Percentiles rank a stretch among this genome's conserved stretches.
Conservation (phyloP, 2,888 invertebrate species). For the Luperina testacea region DNA sequence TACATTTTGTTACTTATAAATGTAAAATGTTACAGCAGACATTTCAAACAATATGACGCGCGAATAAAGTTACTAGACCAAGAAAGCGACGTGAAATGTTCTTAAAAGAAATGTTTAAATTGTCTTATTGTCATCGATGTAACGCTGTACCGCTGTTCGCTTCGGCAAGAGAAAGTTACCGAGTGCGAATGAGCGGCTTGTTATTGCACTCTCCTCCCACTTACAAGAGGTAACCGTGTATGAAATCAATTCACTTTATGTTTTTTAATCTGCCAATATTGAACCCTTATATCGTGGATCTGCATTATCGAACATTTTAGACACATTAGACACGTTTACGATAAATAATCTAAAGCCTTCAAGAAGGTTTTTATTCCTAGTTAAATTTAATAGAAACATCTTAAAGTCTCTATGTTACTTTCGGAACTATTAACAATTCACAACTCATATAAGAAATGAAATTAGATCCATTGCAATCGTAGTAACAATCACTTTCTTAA, state of each 20-base stretch:
- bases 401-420: conserved; percentile 21
- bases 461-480: conserved; percentile 8
- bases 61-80: conserved; percentile 28
- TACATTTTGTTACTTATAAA: conserved; percentile 19
- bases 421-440: conserved; percentile 29
- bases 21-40: conserved; percentile 22
- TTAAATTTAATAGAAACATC: neutral
- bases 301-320: conserved; percentile 2
- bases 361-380: neutral
- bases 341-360: neutral
- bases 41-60: conserved; percentile 12
- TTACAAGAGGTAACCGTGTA: conserved; percentile 48
- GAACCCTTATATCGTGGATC: conserved; percentile 19
- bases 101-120: conserved; percentile 49
- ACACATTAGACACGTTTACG: neutral
- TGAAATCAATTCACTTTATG: conserved; percentile 56
- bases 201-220: conserved; percentile 52
- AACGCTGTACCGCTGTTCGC: conserved; percentile 38
- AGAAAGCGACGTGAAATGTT: conserved; percentile 46
- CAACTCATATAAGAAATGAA: conserved; percentile 3
- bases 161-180: conserved; percentile 59
- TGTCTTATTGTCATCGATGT: conserved; percentile 58
- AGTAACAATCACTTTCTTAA: conserved; percentile 16
- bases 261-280: conserved; percentile 34
- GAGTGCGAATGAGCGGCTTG: conserved; percentile 44